Evolutionary conservation across 1,140 invertebrate genomes (phyloP).

Genomic region (Drosophila bifasciata): DNA sequence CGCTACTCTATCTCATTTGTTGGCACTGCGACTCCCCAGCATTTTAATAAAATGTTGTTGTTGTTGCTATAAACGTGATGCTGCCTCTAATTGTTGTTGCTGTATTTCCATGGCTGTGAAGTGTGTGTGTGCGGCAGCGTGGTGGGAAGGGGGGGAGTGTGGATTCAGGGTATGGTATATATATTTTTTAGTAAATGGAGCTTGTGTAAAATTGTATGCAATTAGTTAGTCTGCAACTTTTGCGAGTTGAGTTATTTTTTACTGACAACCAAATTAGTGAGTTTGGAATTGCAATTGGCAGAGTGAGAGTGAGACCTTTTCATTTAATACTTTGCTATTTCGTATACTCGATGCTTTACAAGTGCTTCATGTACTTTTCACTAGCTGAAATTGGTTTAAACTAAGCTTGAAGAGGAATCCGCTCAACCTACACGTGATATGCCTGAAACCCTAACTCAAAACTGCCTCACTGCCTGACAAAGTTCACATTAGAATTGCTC

Average conservation of each 20-base stretch:
- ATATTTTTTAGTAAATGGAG: slow-evolving; percentile 46
- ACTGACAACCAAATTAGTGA: slow-evolving; percentile 29
- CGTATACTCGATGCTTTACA: no score
- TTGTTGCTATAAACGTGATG: slow-evolving; percentile 67
- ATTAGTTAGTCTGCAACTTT: slow-evolving; percentile 45
- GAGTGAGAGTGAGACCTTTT: neutral
- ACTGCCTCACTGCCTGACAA: neutral
- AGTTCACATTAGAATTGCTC: no score
- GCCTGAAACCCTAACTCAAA: neutral
- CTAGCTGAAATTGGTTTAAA: no score
- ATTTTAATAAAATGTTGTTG: slow-evolving; percentile 72
- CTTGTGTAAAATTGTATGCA: slow-evolving; percentile 52
- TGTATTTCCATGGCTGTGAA: slow-evolving; percentile 7
- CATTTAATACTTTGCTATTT: neutral
- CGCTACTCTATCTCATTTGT: slow-evolving; percentile 48
- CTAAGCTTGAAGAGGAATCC: no score
- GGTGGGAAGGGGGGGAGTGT: neutral
- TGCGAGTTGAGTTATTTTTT: slow-evolving; percentile 23
- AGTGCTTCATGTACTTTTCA: no score
- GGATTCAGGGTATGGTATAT: neutral
- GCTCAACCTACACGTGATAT: no score
- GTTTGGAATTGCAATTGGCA: slow-evolving; percentile 10
- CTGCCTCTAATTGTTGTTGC: slow-evolving; percentile 62
- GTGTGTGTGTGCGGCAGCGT: no score
- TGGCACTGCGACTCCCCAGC: slow-evolving; percentile 35